Conservation (phyloP, 2,113 vertebrate species). For the Picathartes gymnocephalus region DNA sequence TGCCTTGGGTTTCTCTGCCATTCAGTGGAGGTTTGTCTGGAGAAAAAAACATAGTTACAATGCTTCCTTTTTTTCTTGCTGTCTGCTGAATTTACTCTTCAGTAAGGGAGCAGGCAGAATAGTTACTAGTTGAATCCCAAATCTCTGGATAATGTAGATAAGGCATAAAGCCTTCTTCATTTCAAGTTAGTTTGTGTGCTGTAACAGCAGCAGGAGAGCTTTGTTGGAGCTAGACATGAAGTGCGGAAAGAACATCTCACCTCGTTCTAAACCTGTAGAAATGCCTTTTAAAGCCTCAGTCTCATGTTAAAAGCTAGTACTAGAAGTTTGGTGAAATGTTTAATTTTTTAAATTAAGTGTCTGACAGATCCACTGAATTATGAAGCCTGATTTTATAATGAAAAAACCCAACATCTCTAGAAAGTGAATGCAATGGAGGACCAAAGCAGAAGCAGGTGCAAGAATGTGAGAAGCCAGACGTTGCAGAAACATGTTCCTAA, state of each 20-base stretch:
- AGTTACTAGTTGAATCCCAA: background rate
- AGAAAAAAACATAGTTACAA: background rate
- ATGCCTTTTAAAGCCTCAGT: background rate
- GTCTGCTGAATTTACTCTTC: background rate
- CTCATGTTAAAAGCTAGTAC: background rate
- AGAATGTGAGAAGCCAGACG: background rate
- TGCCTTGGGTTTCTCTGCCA: background rate
- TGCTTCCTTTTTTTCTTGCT: background rate
- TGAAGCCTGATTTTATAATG: background rate
- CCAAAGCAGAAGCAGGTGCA: background rate
- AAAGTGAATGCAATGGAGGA: background rate
- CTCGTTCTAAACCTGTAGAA: background rate
- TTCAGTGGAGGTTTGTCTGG: background rate
- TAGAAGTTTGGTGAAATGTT: background rate
- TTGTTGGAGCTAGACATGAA: background rate
- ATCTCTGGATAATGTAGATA: background rate
- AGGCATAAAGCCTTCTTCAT: background rate
- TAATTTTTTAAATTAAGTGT: background rate
- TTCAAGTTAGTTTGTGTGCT: background rate
- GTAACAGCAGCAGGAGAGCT: background rate
- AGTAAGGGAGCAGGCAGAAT: background rate
- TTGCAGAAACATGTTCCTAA: background rate
- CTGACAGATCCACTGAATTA: background rate
- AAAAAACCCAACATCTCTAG: rapidly evolving
- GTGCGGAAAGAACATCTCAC: background rate